Percentiles rank a stretch among this genome's conserved stretches.
Conservation (phyloP, 1,140 invertebrate genomes). For the Asbolus verrucosus region DNA sequence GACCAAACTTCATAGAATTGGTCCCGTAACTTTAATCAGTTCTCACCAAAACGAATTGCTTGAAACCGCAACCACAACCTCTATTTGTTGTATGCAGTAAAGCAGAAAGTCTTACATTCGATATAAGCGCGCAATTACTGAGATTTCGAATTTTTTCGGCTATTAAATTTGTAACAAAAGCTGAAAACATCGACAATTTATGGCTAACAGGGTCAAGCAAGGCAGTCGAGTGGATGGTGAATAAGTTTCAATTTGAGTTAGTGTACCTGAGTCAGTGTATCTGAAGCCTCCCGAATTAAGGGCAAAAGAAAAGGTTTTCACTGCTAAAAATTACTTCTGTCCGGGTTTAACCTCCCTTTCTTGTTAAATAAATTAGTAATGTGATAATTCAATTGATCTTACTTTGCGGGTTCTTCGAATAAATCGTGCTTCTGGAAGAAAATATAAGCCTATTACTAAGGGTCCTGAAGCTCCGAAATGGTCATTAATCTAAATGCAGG, state of each 20-base stretch:
- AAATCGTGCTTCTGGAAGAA: conserved; percentile 9
- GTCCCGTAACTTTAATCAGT: conserved; percentile 29
- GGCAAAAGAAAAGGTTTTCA: neutral
- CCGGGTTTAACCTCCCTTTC: neutral
- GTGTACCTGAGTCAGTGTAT: neutral
- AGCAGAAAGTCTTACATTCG: conserved; percentile 1
- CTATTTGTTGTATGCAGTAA: too few species aligned
- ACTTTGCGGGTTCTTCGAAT: neutral
- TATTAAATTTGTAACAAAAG: too few species aligned
- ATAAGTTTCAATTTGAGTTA: too few species aligned
- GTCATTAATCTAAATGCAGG: conserved; percentile 37
- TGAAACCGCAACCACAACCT: conserved; percentile 21
- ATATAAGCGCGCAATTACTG: neutral
- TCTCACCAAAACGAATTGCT: conserved; percentile 27
- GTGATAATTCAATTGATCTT: conserved; percentile 6
- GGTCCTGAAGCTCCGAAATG: neutral
- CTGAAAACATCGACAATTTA: too few species aligned
- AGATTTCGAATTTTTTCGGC: too few species aligned
- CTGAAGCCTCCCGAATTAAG: neutral
- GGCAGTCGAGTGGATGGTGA: neutral
- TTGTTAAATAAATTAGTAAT: neutral
- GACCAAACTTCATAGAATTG: conserved; percentile 19
- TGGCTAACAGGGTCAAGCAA: too few species aligned
- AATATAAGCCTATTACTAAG: conserved; percentile 30
- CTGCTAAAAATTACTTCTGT: conserved; percentile 10